Base-by-base conservation (phyloP, 1,140 invertebrate genomes). In the Pogonomyrmex barbatus region DNA sequence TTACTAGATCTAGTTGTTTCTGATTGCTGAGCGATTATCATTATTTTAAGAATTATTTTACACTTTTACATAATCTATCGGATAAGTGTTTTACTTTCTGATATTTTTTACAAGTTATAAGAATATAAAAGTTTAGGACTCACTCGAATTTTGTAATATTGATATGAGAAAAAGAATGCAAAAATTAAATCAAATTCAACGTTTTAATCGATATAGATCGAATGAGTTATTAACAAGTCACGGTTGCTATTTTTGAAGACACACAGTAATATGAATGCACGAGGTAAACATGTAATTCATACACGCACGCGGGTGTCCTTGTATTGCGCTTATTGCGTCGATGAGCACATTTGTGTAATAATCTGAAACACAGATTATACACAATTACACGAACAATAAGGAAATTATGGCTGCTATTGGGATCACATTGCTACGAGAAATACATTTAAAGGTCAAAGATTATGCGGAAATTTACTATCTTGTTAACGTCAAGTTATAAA, bases 381-480 rank as follows among this genome's bases (percentile, higher is more conserved):
- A 42, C 9, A 77, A 77, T 77, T 77, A 77, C 5, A 30, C n/a
- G 4, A 45, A 17, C 63, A 77, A 77, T 5, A 30, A 63, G 42
- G 6, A 47, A 77, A 47, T 47, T 62, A 56, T 45, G 4, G 30
- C 39, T 33, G 39, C 14, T 45, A 30, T 36, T 33, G 17, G 4
- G 5, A 14, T 8, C 42, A 1, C 24, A 75, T 42, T 39, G 5
- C 33, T 2, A 24, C 10, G n/a, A 2, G 10, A 75, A 56, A 14
- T 2, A 39, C 33, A 3, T 17, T 50, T 1, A 24, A 24, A 71
- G 8, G 1, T 56, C 3, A 39, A 42, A 24, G 58, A 58, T 75
- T 39, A 75, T 24, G 33, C 10, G 6, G 14, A n/a, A 14, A 62
- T 12, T 75, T 2, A 9, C 30, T 42, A 17, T 4, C 47, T 62